phyloP scores from a whole-genome alignment of 2,888 invertebrate species.

The Agriopis marginaria region DNA sequence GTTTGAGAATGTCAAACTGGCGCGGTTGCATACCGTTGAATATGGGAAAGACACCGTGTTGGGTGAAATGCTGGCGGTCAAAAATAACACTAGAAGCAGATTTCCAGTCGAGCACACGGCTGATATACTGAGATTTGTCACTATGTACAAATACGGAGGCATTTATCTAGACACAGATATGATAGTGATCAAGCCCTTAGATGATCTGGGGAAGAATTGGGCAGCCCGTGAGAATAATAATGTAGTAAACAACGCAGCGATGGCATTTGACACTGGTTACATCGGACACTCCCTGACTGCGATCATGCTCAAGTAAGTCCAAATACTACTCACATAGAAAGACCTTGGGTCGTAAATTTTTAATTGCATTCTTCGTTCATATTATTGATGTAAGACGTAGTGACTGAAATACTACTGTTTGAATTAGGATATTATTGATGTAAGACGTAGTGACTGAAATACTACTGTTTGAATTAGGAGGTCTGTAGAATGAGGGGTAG shows the following conservation, averaged over 20 bases:
- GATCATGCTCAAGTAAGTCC: conserved; percentile 14
- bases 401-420: too few species aligned
- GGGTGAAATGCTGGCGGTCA: conserved; percentile 27
- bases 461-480: too few species aligned
- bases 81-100: conserved; percentile 21
- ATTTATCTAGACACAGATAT: conserved; percentile 48
- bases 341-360: background rate
- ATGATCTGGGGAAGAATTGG: conserved; percentile 47
- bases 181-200: conserved; percentile 45
- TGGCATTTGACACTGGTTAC: conserved; percentile 2
- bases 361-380: too few species aligned
- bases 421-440: too few species aligned
- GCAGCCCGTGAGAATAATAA: conserved; percentile 29
- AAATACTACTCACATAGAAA: background rate
- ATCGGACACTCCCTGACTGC: background rate
- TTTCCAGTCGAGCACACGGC: conserved; percentile 43
- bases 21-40: conserved; percentile 35
- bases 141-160: conserved; percentile 46
- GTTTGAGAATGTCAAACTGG: conserved; percentile 39
- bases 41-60: conserved; percentile 31
- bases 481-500: too few species aligned
- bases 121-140: conserved; percentile 41
- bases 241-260: conserved; percentile 1
- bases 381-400: too few species aligned
- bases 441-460: too few species aligned